Conservation (phyloP, 2,888 invertebrate species). For the Drosophila hamatofila region DNA sequence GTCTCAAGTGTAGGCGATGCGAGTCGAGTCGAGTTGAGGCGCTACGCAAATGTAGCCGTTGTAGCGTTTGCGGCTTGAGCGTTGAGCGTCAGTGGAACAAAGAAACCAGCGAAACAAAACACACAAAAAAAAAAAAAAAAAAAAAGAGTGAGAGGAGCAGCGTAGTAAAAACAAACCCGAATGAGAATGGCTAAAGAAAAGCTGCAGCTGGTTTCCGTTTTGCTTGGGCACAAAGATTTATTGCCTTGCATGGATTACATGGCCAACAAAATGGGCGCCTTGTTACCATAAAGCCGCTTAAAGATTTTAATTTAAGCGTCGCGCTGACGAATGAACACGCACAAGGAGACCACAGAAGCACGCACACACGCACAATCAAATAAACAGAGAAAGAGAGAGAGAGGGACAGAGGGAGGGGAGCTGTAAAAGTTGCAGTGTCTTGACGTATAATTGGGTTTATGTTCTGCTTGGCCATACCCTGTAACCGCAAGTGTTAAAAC, state of each 20-base stretch:
- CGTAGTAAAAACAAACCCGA: slow-evolving; percentile 5
- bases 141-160: not conserved
- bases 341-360: slow-evolving; percentile 21
- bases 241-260: slow-evolving; percentile 62
- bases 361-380: not conserved
- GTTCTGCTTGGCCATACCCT: slow-evolving; percentile 9
- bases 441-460: slow-evolving; percentile 24
- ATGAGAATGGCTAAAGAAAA: slow-evolving; percentile 47
- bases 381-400: not conserved
- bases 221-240: slow-evolving; percentile 60
- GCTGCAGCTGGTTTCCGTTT: slow-evolving; percentile 65
- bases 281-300: slow-evolving; percentile 72
- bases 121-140: slow-evolving; percentile 4
- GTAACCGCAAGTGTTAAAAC: not conserved
- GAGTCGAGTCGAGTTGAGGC: slow-evolving; percentile 18
- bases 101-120: slow-evolving; percentile 37
- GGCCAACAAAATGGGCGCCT: slow-evolving; percentile 49
- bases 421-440: slow-evolving; percentile 7
- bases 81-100: slow-evolving; percentile 35
- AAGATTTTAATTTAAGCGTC: slow-evolving; percentile 70
- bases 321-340: slow-evolving; percentile 38
- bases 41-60: slow-evolving; percentile 21
- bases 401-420: not conserved
- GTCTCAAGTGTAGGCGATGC: slow-evolving; percentile 16
- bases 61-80: slow-evolving; percentile 42